Evolutionary conservation across 2,888 invertebrate genomes (phyloP), one percentile per base, ranked within the genome.

Genomic region (Rhamnusium bicolor): DNA sequence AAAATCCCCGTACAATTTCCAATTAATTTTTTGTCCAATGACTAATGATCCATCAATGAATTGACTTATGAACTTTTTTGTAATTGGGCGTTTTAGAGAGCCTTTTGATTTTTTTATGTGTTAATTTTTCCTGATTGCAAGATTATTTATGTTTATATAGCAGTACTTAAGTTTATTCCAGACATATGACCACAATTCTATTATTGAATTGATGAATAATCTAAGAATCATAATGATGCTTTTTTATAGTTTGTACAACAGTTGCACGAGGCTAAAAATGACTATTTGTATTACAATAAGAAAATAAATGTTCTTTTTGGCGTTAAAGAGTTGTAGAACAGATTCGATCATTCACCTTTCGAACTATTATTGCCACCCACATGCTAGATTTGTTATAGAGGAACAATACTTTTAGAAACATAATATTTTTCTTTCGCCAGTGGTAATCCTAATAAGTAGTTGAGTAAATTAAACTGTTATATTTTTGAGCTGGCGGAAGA

Each of bases 281-380:
- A 46, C 21, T 56, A 54, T 56, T 54, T 54, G 67, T 67, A 56
- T 18, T 67, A 46, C 16, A 56, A 24, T 56, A 67, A 54, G 14
- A 51, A 65, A 65, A 65, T 65, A 67, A 54, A 67, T 67, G 14
- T 56, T 56, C 51, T 56, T 66, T 56, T 40, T 67, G 65, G 24
- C 14, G 29, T 40, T 16, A 21, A 54, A 21, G 24, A 40, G 32
- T 47, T 40, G 32, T 14, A 67, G 53, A 40, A 21, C n/a, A 21
- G 67, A 67, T 56, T 67, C 67, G 67, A 56, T 56, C 67, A 24
- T 21, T 40, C 46, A 67, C 67, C 67, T 67, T 46, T 67, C 46
- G 32, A 66, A 32, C 56, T 54, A 56, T 67, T 46, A 46, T n/a
- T 24, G 56, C 67, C 67, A 54, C 67, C 67, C 56, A 67, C 67